These are phyloP conservation scores for Hypercompe scribonia DNA, from an alignment of 2,888 invertebrate species.

Conservation along the genomic window DNA sequence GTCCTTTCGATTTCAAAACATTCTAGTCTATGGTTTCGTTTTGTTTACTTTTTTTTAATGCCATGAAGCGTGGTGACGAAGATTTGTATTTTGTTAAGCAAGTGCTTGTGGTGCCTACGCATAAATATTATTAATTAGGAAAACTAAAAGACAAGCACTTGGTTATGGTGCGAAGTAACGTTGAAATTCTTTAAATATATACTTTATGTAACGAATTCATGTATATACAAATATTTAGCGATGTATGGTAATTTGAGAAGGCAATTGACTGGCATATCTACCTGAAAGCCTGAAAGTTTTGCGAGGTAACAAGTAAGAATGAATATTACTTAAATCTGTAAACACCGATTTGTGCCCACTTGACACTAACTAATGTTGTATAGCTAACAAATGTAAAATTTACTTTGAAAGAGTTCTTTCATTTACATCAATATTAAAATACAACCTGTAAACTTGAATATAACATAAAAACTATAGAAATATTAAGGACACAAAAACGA, in stretches of 20 bases:
- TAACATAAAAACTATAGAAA: neutral
- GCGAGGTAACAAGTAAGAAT: no score
- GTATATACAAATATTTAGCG: no score
- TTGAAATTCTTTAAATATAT: neutral
- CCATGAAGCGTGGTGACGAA: neutral
- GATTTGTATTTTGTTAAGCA: neutral
- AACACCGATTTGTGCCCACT: neutral
- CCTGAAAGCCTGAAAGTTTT: no score
- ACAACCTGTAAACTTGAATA: neutral
- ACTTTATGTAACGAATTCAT: neutral
- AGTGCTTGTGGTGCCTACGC: neutral
- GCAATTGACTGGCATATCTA: no score
- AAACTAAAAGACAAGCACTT: neutral
- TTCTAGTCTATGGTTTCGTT: neutral
- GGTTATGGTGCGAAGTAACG: neutral
- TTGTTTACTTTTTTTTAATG: neutral
- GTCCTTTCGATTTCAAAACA: constrained; percentile 9
- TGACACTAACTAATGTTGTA: neutral
- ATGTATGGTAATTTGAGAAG: no score
- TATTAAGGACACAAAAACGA: neutral
- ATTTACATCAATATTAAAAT: neutral
- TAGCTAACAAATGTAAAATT: neutral
- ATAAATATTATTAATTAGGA: neutral
- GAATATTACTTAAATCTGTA: neutral
- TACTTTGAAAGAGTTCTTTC: neutral